Evolutionary conservation across 2,888 invertebrate genomes (phyloP), one percentile per base, ranked within the genome.

Genomic region (Drosophila prostipennis): DNA sequence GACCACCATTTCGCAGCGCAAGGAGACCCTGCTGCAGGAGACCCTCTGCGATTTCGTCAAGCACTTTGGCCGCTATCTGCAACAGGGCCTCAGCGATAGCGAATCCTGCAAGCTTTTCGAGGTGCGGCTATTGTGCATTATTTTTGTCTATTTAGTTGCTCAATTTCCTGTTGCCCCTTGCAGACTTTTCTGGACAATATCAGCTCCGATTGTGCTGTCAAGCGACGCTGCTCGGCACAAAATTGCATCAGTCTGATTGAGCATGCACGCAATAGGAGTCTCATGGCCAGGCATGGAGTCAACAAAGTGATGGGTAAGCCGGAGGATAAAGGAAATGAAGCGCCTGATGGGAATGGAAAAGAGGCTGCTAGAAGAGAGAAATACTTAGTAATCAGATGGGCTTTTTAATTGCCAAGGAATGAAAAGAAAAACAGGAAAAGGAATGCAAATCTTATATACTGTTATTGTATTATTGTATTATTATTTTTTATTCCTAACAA

Each of bases 211-310:
- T 95, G 96, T 74, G 95, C 97, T 5, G 95, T 95, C 2, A 95
- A 97, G 69, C 93, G 98, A 67, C 94, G 99, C 74, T 96, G 96
- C 26, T 95, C 97, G 34, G 95, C 97, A 0, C 94, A 94, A 55
- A 96, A 96, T 91, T 94, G 98, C 63, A 94, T 97, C 40, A 94
- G 95, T 67, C 93, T 98, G 59, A 97, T 97, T 91, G 93, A 95
- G 69, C 94, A 97, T 92, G 95, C 95, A 72, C 93, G 96, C 57
- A 96, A 96, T 90, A 92, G 92, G 56, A 91, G 91, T 46, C 92
- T 94, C 74, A 96, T 96, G 90, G 90, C 91, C 48, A 90, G 89
- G 70, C 90, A 91, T 72, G 90, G 90, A 63, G 80, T 92, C 2
- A 88, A 80, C 70, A 91, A 91, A 89, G 87, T 89, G 68, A 89